Base-by-base conservation (phyloP, 2,888 invertebrate genomes). In the Eulithis prunata region DNA sequence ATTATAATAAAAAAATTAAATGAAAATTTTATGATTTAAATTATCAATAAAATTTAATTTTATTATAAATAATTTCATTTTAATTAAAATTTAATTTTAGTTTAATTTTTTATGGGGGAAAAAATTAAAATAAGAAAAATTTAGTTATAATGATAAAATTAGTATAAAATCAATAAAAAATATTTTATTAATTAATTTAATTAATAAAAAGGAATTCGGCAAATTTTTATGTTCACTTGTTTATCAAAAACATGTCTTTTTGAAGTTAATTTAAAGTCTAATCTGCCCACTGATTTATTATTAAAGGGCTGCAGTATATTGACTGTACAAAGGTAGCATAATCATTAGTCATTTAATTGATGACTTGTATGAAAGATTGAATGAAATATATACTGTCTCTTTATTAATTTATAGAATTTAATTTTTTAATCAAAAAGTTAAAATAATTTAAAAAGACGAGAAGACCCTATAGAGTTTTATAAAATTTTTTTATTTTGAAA, bases 271-370 rank as follows among this genome's bases (percentile, higher is more conserved):
- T 89, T 94, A 94, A 95, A 90, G 94, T 96, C 91, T 90, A 87
- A 91, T 94, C 96, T 96, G 96, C 95, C 94, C 96, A 94, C 94
- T 96, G 96, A 95, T 80, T 81, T 65, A 74, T 72, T 80, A 86
- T 95, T 96, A 89, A 96, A 96, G 95, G 94, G 96, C 96, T 94
- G 96, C 96, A 94, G 95, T 96, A 96, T 94, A 84, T 93, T 96
- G 93, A 96, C 95, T 94, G 95, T 96, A 94, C 95, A 94, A 96
- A 96, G 95, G 95, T 96, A 96, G 95, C 96, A 95, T 95, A 96
- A 96, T 88, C 83, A 88, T 75, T 96, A 94, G 95, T 95, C 94
- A 95, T 94, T 96, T 96, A 95, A 96, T 95, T 96, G 93, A 86
- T 94, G 94, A 94, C 96, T 96, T 86, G 96, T 90, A 96, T 96